Percentiles rank a stretch among this genome's conserved stretches.
phyloP scores from a whole-genome alignment of 2,113 vertebrate species.

The Dicaeum eximium region DNA sequence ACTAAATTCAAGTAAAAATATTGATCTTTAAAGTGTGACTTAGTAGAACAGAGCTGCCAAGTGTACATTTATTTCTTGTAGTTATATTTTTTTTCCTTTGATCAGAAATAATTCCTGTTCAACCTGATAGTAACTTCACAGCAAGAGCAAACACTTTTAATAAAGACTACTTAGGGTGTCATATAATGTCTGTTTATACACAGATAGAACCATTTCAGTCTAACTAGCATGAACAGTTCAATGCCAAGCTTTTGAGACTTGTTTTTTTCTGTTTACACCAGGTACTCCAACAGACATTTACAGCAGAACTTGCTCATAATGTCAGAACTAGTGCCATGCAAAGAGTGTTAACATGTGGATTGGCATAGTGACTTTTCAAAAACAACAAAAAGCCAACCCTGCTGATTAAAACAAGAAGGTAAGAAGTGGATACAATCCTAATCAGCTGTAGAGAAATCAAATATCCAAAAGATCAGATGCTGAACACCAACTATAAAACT shows the following conservation, averaged over 20 bases:
- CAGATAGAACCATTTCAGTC: not conserved
- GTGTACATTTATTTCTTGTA: not conserved
- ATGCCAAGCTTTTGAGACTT: not conserved
- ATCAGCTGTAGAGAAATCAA: not conserved
- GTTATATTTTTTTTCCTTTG: not conserved
- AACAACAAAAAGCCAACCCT: not conserved
- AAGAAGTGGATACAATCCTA: not conserved
- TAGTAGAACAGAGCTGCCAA: not conserved
- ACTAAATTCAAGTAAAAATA: not conserved
- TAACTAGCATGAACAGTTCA: not conserved
- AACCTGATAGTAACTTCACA: not conserved
- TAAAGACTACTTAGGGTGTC: not conserved
- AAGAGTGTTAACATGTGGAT: not conserved
- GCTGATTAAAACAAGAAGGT: not conserved
- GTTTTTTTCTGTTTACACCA: not conserved
- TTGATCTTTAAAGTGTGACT: not conserved
- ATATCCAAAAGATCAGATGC: not conserved
- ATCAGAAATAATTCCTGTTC: not conserved
- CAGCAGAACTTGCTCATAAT: not conserved
- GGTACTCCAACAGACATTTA: not conserved
- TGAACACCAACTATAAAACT: not conserved
- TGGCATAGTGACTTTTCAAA: not conserved
- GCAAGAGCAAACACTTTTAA: not conserved
- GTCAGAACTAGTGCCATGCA: not conserved
- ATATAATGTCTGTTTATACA: not conserved